Percentiles rank a stretch among this genome's conserved stretches.
These are phyloP conservation scores for Galendromus occidentalis DNA, from an alignment of 1,140 invertebrate species.

Conservation along the genomic window DNA sequence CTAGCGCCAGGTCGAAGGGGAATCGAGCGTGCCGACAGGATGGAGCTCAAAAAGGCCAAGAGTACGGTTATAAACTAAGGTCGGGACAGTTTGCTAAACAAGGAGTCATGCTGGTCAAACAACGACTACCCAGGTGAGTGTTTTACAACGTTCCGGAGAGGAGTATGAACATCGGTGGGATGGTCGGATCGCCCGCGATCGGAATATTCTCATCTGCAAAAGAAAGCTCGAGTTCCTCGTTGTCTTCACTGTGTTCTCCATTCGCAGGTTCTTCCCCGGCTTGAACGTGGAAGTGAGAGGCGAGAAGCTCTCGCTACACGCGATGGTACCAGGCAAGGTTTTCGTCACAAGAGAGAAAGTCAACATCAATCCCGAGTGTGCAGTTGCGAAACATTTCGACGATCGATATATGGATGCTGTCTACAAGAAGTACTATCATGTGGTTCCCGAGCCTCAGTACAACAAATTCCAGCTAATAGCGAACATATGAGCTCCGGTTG, in stretches of 20 bases:
- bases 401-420: constrained; percentile 29
- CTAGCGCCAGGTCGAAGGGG: not conserved
- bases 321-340: constrained; percentile 47
- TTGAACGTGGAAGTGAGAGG: constrained; percentile 60
- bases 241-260: too few relatives aligned
- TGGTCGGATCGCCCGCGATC: too few relatives aligned
- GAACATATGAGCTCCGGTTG: constrained; percentile 19
- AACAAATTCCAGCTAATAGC: constrained; percentile 49
- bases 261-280: constrained; percentile 48
- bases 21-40: not conserved
- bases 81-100: not conserved
- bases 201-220: too few relatives aligned
- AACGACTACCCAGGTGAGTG: not conserved
- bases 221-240: too few relatives aligned
- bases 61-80: not conserved
- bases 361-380: constrained; percentile 42
- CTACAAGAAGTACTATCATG: constrained; percentile 59
- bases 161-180: too few relatives aligned
- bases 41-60: not conserved
- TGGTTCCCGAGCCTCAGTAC: constrained; percentile 49
- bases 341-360: constrained; percentile 51
- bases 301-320: constrained; percentile 50
- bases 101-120: not conserved
- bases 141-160: too few relatives aligned
- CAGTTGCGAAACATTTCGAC: constrained; percentile 26